Percentiles rank a stretch among this genome's conserved stretches.
phyloP scores from a whole-genome alignment of 2,888 invertebrate genomes.

The Drosophila aldrichi region DNA sequence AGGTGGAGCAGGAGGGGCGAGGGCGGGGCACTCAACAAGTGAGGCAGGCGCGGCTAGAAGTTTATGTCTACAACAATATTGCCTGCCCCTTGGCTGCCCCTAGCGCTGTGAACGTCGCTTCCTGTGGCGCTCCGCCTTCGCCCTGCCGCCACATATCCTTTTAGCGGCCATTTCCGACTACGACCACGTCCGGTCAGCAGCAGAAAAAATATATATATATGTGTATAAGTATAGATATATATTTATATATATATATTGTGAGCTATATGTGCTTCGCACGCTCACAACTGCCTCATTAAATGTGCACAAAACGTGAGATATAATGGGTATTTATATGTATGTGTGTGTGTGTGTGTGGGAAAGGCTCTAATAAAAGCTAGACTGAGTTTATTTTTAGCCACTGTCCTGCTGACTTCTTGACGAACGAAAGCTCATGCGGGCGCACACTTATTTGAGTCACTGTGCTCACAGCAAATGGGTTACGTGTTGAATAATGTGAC shows the following conservation, averaged over 20 bases:
- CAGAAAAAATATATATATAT: constrained; percentile 19
- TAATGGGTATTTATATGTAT: neutral
- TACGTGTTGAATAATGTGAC: constrained; percentile 66
- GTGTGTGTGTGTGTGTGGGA: constrained; percentile 1
- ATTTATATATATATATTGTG: constrained; percentile 3
- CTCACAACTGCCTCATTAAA: constrained; percentile 70
- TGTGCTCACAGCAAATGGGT: constrained; percentile 59
- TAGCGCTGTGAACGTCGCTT: constrained; percentile 17
- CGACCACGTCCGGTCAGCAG: constrained; percentile 70
- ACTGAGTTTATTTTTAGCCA: constrained; percentile 62
- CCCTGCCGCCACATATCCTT: constrained; percentile 57
- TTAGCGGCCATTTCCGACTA: constrained; percentile 74
- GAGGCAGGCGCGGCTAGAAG: constrained; percentile 52
- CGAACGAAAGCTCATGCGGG: constrained; percentile 43
- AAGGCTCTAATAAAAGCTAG: constrained; percentile 55
- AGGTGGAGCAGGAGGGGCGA: neutral
- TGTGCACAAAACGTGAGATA: constrained; percentile 57
- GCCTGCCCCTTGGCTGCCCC: constrained; percentile 25
- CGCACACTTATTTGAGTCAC: constrained; percentile 50
- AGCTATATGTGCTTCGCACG: neutral
- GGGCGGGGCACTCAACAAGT: constrained; percentile 62
- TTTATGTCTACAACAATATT: constrained; percentile 71
- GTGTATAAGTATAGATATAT: constrained; percentile 37
- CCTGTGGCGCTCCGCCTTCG: neutral
- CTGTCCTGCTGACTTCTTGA: constrained; percentile 47